These are phyloP conservation scores for Nymphalis polychloros DNA, from an alignment of 2,888 invertebrate species.

Conservation along the genomic window DNA sequence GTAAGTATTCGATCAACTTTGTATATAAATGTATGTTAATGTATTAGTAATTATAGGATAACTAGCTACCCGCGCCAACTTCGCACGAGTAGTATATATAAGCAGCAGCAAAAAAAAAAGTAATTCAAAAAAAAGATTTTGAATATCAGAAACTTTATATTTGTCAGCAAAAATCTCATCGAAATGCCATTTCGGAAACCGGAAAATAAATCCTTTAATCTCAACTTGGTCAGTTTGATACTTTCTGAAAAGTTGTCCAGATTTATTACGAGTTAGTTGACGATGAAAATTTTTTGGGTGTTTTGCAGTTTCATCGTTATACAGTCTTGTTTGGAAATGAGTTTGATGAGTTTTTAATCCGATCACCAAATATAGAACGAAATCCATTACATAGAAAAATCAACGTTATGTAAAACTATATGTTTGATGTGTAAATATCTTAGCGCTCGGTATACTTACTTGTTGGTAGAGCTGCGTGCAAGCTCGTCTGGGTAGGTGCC, in stretches of 20 bases:
- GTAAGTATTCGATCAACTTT: slow-evolving; percentile 43
- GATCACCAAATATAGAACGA: background rate
- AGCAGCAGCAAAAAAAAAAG: too few species aligned
- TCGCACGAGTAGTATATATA: too few species aligned
- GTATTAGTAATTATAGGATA: too few species aligned
- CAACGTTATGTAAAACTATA: too few species aligned
- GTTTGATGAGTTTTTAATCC: too few species aligned
- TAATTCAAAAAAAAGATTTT: background rate
- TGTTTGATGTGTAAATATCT: too few species aligned
- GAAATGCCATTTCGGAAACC: background rate
- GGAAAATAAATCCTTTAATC: slow-evolving; percentile 18
- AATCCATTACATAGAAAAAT: too few species aligned
- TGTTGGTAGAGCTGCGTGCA: too few species aligned
- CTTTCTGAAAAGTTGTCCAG: slow-evolving; percentile 17
- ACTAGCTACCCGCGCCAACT: too few species aligned
- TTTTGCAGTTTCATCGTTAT: background rate
- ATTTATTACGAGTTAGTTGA: slow-evolving; percentile 14
- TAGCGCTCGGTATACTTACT: too few species aligned
- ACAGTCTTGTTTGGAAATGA: background rate
- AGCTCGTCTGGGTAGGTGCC: too few species aligned
- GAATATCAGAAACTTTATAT: slow-evolving; percentile 1
- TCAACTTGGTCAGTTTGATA: slow-evolving; percentile 10
- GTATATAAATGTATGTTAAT: too few species aligned
- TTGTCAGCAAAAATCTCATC: background rate
- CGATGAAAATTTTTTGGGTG: background rate